Percentiles rank a stretch among this genome's conserved stretches.
Evolutionary conservation across 1,140 invertebrate genomes (phyloP).

Genomic region (Zaprionus africanus): DNA sequence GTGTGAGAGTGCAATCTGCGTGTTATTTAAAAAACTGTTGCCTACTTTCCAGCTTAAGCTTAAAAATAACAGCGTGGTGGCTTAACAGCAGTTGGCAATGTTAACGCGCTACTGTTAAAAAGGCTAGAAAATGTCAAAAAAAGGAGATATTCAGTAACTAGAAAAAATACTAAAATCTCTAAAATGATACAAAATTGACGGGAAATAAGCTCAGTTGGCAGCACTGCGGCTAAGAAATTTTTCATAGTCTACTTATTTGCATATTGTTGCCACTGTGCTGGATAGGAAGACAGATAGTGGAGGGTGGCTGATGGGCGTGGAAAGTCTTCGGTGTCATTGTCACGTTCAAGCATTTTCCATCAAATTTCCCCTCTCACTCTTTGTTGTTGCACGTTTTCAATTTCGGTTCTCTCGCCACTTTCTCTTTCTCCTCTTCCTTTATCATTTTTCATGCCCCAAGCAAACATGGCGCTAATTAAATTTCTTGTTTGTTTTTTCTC

Average conservation of each 20-base stretch:
- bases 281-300: no score
- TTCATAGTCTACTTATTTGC: background rate
- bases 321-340: background rate
- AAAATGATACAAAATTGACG: no score
- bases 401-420: conserved; percentile 30
- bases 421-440: background rate
- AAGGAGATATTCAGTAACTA: no score
- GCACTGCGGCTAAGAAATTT: no score
- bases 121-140: no score
- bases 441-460: background rate
- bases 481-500: conserved; percentile 13
- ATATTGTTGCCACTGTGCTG: background rate
- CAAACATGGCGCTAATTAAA: conserved; percentile 1
- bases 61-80: no score
- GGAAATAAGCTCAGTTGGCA: no score
- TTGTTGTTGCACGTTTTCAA: conserved; percentile 54
- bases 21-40: background rate
- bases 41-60: background rate
- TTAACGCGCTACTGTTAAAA: background rate
- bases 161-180: no score
- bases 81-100: background rate
- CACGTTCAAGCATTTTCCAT: conserved; percentile 30
- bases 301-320: background rate
- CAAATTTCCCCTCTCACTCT: conserved; percentile 22
- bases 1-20: background rate